Conservation (phyloP, 2,113 vertebrate genomes). For the Cochlearius cochlearius region DNA sequence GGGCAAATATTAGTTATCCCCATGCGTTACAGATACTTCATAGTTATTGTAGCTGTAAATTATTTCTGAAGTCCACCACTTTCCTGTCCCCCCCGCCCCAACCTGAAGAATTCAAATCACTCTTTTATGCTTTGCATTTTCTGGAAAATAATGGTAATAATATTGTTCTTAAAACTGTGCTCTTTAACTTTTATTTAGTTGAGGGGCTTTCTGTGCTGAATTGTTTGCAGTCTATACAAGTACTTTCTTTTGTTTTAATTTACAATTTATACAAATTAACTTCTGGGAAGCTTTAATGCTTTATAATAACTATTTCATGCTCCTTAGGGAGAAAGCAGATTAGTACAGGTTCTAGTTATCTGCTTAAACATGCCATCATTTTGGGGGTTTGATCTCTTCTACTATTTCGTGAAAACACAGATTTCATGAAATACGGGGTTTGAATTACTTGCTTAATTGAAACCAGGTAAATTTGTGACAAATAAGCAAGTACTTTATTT, state of each 20-base stretch:
- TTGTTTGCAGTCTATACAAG: background rate
- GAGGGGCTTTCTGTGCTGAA: background rate
- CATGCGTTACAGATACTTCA: background rate
- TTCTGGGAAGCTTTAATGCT: background rate
- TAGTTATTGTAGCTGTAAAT: background rate
- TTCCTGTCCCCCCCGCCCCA: fast-evolving
- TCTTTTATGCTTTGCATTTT: background rate
- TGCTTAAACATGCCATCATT: background rate
- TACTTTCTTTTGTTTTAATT: background rate
- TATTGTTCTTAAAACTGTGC: background rate
- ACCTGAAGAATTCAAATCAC: background rate
- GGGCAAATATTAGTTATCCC: background rate
- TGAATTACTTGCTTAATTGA: background rate
- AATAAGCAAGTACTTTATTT: background rate
- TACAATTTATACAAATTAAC: background rate
- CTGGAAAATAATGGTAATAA: background rate
- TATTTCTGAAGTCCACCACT: background rate
- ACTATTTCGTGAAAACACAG: background rate
- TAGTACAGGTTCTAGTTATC: background rate
- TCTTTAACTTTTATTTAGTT: background rate
- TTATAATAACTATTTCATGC: background rate
- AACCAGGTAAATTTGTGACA: background rate
- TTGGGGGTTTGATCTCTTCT: background rate
- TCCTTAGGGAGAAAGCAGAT: background rate
- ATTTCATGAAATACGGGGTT: background rate